Base-by-base conservation (phyloP, 2,888 invertebrate genomes). In the Chydorus sphaericus region DNA sequence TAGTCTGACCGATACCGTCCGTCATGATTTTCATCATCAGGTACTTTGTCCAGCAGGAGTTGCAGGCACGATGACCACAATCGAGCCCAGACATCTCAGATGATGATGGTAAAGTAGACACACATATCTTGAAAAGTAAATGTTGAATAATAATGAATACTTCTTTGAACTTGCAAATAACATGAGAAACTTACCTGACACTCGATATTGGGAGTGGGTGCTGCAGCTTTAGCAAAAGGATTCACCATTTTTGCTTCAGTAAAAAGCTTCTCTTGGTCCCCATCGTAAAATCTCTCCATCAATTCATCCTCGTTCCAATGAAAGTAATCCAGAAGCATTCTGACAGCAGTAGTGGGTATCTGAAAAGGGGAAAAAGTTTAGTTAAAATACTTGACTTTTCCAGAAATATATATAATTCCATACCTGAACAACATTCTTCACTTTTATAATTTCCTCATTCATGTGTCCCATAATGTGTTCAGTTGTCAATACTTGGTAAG, bases 291-390 rank as follows among this genome's bases (percentile, higher is more conserved):
- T 70, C 89, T 80, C 73, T 98, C 97, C 85, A 97, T 88, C 61
- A 98, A 75, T 72, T 93, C 94, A 71, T 97, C 97, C 73, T 92
- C 94, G 71, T 98, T 97, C 97, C 97, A 98, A 77, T 90, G 88
- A 71, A 93, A 97, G 71, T 97, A 93, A 75, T 96, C 94, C 65
- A 98, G 75, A 64, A 98, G 76, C 73, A 97, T 94, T 66, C 97
- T 80, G 62, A 89, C 92, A 55, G 85, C 85, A 57, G 89, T 88
- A 59, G 85, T 81, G 62, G 86, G 84, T 69, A 90, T 83, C 87
- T 90, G 67, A 48, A 76, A 73, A 61, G 58, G 62, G 61, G 59
- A 56, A 18, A 62, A 61, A 14, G 28, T 11, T 5, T 1, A 11
- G 3, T 20, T 7, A 1, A 7, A 38, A 28, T 30, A 31, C 14